These are phyloP conservation scores for Phaetusa simplex DNA, from an alignment of 2,113 vertebrate species.

Conservation along the genomic window DNA sequence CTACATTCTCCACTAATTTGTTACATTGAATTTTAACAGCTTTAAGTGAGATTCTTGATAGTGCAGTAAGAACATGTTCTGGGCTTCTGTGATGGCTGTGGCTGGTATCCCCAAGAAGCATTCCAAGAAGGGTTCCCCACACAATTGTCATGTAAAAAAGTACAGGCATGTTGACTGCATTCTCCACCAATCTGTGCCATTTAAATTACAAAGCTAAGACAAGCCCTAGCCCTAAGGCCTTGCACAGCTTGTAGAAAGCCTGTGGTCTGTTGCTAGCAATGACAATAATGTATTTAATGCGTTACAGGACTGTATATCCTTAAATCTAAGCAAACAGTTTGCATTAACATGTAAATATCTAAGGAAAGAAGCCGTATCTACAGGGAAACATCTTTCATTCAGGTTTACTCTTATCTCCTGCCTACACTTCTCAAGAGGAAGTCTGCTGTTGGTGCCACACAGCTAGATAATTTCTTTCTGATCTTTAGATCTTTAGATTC, in stretches of 20 bases:
- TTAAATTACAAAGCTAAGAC: not conserved
- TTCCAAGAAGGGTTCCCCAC: not conserved
- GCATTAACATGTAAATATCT: not conserved
- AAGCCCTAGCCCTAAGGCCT: not conserved
- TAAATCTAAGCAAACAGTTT: not conserved
- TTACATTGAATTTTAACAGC: not conserved
- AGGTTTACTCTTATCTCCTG: not conserved
- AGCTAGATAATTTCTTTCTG: not conserved
- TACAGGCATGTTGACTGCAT: not conserved
- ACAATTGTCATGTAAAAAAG: not conserved
- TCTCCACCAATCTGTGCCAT: not conserved
- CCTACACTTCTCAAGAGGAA: not conserved
- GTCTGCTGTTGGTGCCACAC: not conserved
- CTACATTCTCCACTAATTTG: not conserved
- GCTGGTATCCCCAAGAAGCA: not conserved
- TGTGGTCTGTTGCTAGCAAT: not conserved
- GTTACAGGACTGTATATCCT: not conserved
- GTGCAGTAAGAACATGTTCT: not conserved
- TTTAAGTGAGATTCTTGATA: not conserved
- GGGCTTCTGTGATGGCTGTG: accelerated
- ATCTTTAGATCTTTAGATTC: not conserved
- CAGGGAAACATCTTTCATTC: not conserved
- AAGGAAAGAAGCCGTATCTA: not conserved
- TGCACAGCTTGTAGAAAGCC: not conserved
- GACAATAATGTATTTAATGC: not conserved